Conservation (phyloP, 2,797 vertebrate genomes). For the Spheniscus humboldti region DNA sequence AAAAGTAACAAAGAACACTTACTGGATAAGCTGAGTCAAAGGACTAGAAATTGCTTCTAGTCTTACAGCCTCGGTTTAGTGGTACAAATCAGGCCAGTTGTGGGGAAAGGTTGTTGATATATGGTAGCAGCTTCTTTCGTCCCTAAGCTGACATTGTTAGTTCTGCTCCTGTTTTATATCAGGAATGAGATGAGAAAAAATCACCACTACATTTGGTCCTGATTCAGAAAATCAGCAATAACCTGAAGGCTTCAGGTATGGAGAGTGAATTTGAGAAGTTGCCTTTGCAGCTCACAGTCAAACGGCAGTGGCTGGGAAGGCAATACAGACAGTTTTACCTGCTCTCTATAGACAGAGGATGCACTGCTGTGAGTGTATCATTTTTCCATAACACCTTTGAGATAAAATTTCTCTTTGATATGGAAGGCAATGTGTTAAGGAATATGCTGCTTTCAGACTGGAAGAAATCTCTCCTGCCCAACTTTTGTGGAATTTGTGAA, state of each 20-base stretch:
- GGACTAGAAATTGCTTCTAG: background rate
- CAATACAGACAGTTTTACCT: background rate
- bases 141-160: background rate
- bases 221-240: background rate
- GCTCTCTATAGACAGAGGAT: background rate
- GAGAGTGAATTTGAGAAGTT: background rate
- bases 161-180: background rate
- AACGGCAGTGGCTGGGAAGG: background rate
- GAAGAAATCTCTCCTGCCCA: background rate
- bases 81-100: background rate
- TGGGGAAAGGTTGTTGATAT: background rate
- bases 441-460: background rate
- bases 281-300: background rate
- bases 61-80: background rate
- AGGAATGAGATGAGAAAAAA: background rate
- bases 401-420: background rate
- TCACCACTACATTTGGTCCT: background rate
- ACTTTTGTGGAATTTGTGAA: conserved; percentile 36
- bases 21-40: background rate
- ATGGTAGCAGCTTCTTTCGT: background rate
- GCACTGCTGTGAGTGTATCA: accelerated
- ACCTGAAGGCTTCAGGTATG: background rate
- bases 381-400: background rate
- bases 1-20: background rate
- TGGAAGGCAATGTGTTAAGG: background rate